Base-by-base conservation (phyloP, 2,113 vertebrate genomes). In the Pteropus alecto region DNA sequence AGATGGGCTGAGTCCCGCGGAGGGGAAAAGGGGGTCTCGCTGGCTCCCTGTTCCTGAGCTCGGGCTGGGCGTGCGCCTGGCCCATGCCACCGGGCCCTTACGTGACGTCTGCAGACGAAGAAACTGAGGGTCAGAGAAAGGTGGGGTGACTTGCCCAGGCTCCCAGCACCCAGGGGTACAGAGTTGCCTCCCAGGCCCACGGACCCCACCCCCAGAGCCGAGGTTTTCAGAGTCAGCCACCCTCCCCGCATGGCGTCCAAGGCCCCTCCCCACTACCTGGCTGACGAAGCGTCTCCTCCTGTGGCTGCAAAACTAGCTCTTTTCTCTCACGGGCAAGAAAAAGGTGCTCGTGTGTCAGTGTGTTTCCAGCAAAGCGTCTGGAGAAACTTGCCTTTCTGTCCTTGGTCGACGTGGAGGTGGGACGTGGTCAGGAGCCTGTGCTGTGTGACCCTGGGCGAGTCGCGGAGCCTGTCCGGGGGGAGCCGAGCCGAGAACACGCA, bases 351-450 rank as follows among this genome's bases (percentile, higher is more conserved):
- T n/a, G 4, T 5, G 0, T 14, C 10, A 24, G 38, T 15, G 22
- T 6, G 18, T 28, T 10, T 19, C 61, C 43, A 58, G 15, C 41
- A 3, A 18, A 3, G 33, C 0, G 0, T n/a, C 16, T 0, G 10
- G 51, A 68, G 51, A 41, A 4, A 2, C 12, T 26, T 3, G 11
- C 21, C 43, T 24, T 15, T 67, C 22, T 61, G 7, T 46, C 85
- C 46, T 0, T 14, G 24, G 54, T 56, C 30, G 48, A 13, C 2
- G 0, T 13, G 10, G 46, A 46, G 48, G 63, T 0, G 7, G 28
- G 19, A 33, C 1, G 6, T 16, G 33, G 77, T n/a, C 7, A 0
- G 30, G 10, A 58, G 28, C 15, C 68, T 78, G 48, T 41, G 13
- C 86, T n/a, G 33, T 35, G 82, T 79, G 81, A 12, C 67, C 41